Evolutionary conservation across 2,113 vertebrate species (phyloP).

Genomic region (Campylomormyrus tamandua): DNA sequence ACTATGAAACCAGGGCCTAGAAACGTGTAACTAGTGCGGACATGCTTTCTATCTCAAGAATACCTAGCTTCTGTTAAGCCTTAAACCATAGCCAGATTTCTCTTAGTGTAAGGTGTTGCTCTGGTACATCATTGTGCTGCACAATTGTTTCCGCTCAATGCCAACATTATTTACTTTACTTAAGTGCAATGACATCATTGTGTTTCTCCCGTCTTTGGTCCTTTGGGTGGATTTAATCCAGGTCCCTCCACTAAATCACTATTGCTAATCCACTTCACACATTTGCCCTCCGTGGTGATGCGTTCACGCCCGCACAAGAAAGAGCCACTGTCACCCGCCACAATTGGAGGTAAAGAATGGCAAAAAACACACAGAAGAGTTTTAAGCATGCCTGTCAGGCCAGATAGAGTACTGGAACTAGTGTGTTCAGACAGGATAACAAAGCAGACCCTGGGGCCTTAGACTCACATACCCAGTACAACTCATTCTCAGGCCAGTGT

Average conservation of each 20-base stretch:
- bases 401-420: constrained; percentile 15
- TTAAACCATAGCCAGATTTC: neutral
- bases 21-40: neutral
- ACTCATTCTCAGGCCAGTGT: neutral
- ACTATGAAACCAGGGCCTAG: neutral
- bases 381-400: constrained; percentile 23
- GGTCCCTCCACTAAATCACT: neutral
- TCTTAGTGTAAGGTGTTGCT: neutral
- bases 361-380: neutral
- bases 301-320: neutral
- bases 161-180: neutral
- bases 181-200: constrained; percentile 1
- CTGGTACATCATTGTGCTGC: neutral
- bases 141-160: neutral
- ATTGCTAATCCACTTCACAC: constrained; percentile 10
- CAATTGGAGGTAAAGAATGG: neutral
- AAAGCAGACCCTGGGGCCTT: neutral
- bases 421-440: neutral
- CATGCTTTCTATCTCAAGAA: neutral
- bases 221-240: constrained; percentile 17
- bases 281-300: neutral
- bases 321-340: constrained; percentile 10
- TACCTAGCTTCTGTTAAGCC: neutral
- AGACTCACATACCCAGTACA: neutral
- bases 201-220: constrained; percentile 9